These are phyloP conservation scores for Dromius quadrimaculatus DNA, from an alignment of 2,888 invertebrate species.

Conservation along the genomic window DNA sequence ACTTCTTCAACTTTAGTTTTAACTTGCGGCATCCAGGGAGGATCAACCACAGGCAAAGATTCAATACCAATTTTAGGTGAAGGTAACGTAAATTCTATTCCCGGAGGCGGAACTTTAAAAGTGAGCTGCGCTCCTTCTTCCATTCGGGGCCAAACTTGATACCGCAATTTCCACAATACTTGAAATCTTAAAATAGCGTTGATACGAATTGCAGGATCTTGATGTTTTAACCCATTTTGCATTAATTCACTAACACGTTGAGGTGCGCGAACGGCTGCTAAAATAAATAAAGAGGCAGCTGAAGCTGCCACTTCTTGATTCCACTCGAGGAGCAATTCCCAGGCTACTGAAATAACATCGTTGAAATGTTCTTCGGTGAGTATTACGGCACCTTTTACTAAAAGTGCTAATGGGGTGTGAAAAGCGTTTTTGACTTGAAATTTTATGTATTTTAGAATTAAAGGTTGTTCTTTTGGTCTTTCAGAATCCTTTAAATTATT, in stretches of 20 bases:
- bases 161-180: constrained; percentile 95
- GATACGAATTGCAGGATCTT: constrained; percentile 84
- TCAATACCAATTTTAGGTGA: constrained; percentile 99
- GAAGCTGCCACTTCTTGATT: constrained; percentile 88
- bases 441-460: constrained; percentile 84
- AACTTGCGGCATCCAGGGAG: constrained; percentile 98
- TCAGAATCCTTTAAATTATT: constrained; percentile 61
- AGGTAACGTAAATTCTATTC: constrained; percentile 98
- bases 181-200: constrained; percentile 89
- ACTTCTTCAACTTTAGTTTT: constrained; percentile 99
- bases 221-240: constrained; percentile 87
- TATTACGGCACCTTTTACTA: constrained; percentile 91
- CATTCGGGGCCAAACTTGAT: constrained; percentile 99
- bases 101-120: constrained; percentile 98
- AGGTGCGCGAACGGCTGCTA: constrained; percentile 93
- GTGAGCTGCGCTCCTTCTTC: constrained; percentile 96
- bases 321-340: constrained; percentile 94
- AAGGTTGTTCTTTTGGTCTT: constrained; percentile 73
- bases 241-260: constrained; percentile 90
- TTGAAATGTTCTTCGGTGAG: constrained; percentile 88
- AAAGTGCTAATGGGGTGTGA: constrained; percentile 87
- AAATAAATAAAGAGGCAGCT: constrained; percentile 90
- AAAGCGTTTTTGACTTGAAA: constrained; percentile 81
- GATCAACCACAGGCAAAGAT: constrained; percentile 94
- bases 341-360: constrained; percentile 91